Evolutionary conservation across 2,797 vertebrate genomes (phyloP).

Genomic region (Myripristis murdjan): DNA sequence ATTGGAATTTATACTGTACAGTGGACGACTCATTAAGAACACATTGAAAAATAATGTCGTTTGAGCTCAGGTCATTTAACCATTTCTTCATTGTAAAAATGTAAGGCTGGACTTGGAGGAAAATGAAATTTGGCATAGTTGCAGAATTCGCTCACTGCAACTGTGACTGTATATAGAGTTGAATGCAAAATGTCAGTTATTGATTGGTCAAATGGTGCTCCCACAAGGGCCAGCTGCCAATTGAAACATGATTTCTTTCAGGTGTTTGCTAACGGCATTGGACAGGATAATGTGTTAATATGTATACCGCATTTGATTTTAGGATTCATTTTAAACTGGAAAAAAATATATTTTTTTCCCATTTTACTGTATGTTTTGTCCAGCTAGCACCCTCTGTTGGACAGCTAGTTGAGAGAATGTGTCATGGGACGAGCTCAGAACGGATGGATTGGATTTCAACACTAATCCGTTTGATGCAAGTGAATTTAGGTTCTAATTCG

Average conservation of each 20-base stretch:
- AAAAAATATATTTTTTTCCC: conserved; percentile 23
- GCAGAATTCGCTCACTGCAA: conserved; percentile 30
- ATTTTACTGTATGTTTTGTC: conserved; percentile 44
- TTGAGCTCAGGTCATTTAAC: conserved; percentile 88
- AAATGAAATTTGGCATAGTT: conserved; percentile 22
- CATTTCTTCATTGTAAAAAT: conserved; percentile 78
- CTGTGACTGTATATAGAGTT: neutral
- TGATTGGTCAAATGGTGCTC: conserved; percentile 31
- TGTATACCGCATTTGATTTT: conserved; percentile 19
- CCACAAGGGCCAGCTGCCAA: conserved; percentile 8
- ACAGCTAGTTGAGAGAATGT: conserved; percentile 78
- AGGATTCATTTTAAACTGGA: conserved; percentile 25
- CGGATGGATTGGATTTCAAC: conserved; percentile 70
- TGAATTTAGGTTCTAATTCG: conserved; percentile 86
- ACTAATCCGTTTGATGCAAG: conserved; percentile 85
- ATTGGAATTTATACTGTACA: conserved; percentile 97
- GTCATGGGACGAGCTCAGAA: conserved; percentile 79
- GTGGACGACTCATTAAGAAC: conserved; percentile 91
- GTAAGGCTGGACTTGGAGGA: conserved; percentile 48
- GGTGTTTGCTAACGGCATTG: conserved; percentile 3
- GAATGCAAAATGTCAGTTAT: conserved; percentile 51
- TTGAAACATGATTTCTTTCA: conserved; percentile 28
- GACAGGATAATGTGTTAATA: neutral
- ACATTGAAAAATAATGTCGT: conserved; percentile 87
- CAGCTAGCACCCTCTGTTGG: conserved; percentile 88